These are phyloP conservation scores for Porites divaricata DNA, from an alignment of 92 coral and sea anemone genomes.

Conservation along the genomic window DNA sequence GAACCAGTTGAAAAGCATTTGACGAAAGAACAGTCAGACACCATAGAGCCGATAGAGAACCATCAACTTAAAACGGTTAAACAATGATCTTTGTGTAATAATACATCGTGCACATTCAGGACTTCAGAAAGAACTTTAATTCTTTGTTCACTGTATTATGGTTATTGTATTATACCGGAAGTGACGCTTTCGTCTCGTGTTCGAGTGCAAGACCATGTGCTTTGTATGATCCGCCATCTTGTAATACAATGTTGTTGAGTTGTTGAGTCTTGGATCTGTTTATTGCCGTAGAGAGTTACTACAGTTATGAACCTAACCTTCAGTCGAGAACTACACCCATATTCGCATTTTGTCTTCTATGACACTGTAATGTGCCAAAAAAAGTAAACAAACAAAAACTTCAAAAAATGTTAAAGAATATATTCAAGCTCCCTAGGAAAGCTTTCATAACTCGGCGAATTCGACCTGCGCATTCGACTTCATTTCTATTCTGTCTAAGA, in stretches of 20 bases:
- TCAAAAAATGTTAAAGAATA: neutral
- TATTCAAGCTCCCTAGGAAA: neutral
- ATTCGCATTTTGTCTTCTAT: no score
- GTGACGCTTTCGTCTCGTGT: no score
- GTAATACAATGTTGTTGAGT: no score
- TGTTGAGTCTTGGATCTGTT: no score
- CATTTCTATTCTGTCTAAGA: slow-evolving; percentile 10
- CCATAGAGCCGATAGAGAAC: slow-evolving; percentile 27
- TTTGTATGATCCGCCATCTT: no score
- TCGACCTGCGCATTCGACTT: neutral
- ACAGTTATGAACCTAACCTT: no score
- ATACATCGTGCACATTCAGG: neutral
- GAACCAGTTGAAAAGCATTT: slow-evolving; percentile 62
- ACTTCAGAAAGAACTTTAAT: neutral
- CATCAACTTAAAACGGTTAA: slow-evolving; percentile 4
- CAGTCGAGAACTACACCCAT: no score
- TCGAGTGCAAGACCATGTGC: no score
- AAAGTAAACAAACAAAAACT: no score
- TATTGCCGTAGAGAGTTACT: no score
- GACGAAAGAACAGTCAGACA: slow-evolving; percentile 28
- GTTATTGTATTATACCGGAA: no score
- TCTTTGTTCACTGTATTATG: neutral
- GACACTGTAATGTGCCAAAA: no score
- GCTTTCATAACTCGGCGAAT: neutral
- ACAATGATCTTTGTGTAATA: neutral